Evolutionary conservation across 2,888 invertebrate genomes (phyloP), one percentile per base, ranked within the genome.

Genomic region (Eupithecia dodoneata): DNA sequence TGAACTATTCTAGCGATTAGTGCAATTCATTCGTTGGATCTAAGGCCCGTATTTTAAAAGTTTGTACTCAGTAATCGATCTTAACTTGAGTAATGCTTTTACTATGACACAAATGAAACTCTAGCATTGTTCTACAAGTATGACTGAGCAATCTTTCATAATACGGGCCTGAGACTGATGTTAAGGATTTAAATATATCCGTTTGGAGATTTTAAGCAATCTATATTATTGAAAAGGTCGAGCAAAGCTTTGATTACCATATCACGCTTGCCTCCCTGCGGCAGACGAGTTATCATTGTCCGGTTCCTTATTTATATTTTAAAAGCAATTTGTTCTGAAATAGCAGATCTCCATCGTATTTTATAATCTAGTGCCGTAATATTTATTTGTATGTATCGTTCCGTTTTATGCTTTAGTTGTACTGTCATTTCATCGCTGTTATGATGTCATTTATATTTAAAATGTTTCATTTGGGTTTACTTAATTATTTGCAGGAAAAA

Each of bases 311-410:
- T 63, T 69, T 72, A 18, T 70, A 63, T 18, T n/a, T 59, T 18
- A 4, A 55, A 63, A 73, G 63, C 45, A 44, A 45, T 72, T 72
- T 42, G 74, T 72, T 72, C 74, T 74, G 74, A 74, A 74, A 74
- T 74, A 76, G 76, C 74, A 79, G 79, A 79, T 79, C 79, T 79
- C 79, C 70, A 42, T 70, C 74, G 71, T 79, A 70, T 76, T 72
- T 74, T 79, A 72, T 72, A 70, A 76, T 70, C 65, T 70, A 70
- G 59, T 63, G 55, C 70, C 41, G 7, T 76, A 79, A 66, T 79
- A 79, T 79, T 76, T 79, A 78, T 78, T 78, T 72, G 72, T 76
- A 77, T 73, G n/a, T 73, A 74, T 72, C 18, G 59, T 75, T 73
- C 73, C 71, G 71, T 78, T 71, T 30, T 74, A 59, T 71, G 44